Evolutionary conservation across 2,888 invertebrate species (phyloP).

Genomic region (Dryobota labecula): DNA sequence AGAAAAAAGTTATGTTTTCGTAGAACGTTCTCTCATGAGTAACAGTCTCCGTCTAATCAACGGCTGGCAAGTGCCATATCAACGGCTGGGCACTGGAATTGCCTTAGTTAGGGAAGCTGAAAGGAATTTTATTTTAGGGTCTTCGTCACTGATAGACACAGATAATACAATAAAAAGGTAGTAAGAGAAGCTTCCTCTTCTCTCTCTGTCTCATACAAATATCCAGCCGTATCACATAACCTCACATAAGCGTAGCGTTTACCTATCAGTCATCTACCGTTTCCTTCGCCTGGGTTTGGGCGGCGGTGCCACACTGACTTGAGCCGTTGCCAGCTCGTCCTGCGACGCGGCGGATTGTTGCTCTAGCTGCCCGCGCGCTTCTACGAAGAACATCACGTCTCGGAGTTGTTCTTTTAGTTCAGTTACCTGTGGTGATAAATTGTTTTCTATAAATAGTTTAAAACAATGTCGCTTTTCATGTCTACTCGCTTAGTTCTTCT

Average conservation of each 20-base stretch:
- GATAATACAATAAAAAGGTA: neutral
- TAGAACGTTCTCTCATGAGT: neutral
- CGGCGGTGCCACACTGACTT: constrained; percentile 76
- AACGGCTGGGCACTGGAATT: neutral
- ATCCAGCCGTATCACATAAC: neutral
- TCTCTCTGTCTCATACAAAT: neutral
- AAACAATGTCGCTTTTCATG: too few species aligned
- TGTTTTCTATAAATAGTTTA: too few species aligned
- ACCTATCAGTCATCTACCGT: constrained; percentile 2
- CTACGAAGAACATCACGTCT: constrained; percentile 99
- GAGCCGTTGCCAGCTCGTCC: constrained; percentile 77
- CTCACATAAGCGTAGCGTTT: constrained; percentile 15
- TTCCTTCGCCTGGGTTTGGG: constrained; percentile 65
- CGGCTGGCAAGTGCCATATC: neutral
- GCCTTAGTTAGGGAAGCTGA: neutral
- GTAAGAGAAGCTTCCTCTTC: neutral
- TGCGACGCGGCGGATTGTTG: constrained; percentile 66
- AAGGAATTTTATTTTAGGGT: neutral
- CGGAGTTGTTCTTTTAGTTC: constrained; percentile 98
- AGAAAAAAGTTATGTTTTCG: neutral
- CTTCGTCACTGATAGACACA: neutral
- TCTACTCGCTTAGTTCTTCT: too few species aligned
- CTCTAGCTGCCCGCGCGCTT: constrained; percentile 92
- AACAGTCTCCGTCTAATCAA: neutral
- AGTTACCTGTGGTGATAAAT: constrained; percentile 81